Evolutionary conservation across 2,888 invertebrate species (phyloP).

Genomic region (Metopia argyrocephala): DNA sequence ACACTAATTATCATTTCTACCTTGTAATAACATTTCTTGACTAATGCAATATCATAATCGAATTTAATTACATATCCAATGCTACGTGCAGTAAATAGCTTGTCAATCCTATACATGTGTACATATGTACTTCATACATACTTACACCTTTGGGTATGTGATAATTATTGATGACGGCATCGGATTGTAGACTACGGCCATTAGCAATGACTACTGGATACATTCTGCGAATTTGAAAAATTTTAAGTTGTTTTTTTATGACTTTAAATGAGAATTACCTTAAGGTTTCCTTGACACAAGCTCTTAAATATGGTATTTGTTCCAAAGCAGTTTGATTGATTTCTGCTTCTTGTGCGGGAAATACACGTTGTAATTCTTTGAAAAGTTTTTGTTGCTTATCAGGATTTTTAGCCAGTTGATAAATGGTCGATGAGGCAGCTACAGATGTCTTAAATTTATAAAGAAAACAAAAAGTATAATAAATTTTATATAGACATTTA

Average conservation of each 20-base stretch:
- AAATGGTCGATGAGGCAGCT: constrained; percentile 86
- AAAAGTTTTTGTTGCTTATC: constrained; percentile 84
- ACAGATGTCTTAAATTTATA: constrained; percentile 83
- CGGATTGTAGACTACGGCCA: constrained; percentile 86
- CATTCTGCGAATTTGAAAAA: constrained; percentile 80
- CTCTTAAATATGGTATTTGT: constrained; percentile 84
- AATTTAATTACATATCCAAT: not conserved
- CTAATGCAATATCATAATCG: too few species aligned
- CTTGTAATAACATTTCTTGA: too few species aligned
- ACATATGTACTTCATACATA: constrained; percentile 53
- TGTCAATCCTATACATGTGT: not conserved
- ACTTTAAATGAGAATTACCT: constrained; percentile 79
- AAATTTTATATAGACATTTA: not conserved
- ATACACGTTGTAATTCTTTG: constrained; percentile 81
- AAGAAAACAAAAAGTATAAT: not conserved
- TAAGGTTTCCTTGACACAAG: constrained; percentile 88
- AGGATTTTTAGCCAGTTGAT: constrained; percentile 85
- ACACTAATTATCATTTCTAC: too few species aligned
- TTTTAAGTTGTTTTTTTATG: not conserved
- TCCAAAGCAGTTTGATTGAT: constrained; percentile 83
- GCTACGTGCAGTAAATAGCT: not conserved
- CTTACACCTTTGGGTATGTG: constrained; percentile 89
- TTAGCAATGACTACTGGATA: constrained; percentile 91
- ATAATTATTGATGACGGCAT: constrained; percentile 87
- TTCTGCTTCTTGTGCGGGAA: constrained; percentile 80